These are phyloP conservation scores for Anarsia innoxiella DNA, from an alignment of 2,888 invertebrate species.

Conservation along the genomic window DNA sequence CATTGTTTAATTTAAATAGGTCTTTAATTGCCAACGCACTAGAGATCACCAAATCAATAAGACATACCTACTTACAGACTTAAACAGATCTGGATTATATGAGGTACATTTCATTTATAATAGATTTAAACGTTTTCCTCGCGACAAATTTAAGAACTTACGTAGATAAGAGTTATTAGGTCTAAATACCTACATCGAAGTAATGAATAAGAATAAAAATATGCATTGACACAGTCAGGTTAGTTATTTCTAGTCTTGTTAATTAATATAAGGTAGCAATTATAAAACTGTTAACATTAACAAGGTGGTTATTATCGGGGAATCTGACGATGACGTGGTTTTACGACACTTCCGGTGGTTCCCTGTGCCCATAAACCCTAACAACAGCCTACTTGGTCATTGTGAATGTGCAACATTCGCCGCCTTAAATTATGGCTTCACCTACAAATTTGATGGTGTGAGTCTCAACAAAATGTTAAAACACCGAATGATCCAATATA, in stretches of 20 bases:
- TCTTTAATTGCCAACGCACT: too few species aligned
- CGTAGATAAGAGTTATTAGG: too few species aligned
- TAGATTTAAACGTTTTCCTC: too few species aligned
- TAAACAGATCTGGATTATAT: too few species aligned
- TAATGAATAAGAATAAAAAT: too few species aligned
- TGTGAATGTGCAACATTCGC: conserved; percentile 35
- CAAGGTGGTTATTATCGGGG: conserved; percentile 66
- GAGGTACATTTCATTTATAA: too few species aligned
- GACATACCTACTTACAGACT: too few species aligned
- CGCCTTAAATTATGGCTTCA: conserved; percentile 48
- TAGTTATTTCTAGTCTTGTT: conserved; percentile 31
- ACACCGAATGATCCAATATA: conserved; percentile 41
- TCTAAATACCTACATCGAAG: too few species aligned
- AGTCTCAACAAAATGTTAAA: conserved; percentile 40
- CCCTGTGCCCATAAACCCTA: conserved; percentile 50
- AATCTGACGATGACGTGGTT: conserved; percentile 57
- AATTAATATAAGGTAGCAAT: conserved; percentile 55
- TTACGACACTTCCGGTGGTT: conserved; percentile 64
- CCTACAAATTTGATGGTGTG: conserved; percentile 40
- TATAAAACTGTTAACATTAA: conserved; percentile 67
- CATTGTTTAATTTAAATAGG: too few species aligned
- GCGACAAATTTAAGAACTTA: too few species aligned
- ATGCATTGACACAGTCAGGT: too few species aligned
- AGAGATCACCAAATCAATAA: too few species aligned
- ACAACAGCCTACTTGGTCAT: conserved; percentile 33